phyloP scores from a whole-genome alignment of 2,113 vertebrate species.

The Apaloderma vittatum region DNA sequence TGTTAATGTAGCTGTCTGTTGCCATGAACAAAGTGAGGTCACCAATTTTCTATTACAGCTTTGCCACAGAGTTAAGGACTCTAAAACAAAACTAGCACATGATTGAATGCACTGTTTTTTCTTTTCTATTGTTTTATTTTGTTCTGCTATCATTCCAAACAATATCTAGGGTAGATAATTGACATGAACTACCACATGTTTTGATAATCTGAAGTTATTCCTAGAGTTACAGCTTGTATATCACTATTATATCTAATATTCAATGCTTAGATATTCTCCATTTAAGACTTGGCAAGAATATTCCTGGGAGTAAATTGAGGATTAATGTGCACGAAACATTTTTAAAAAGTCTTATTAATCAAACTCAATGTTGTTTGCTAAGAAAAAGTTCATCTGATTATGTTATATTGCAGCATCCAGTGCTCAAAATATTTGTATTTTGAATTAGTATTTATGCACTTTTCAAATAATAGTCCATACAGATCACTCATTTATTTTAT shows the following conservation, averaged over 20 bases:
- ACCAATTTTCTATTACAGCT: constrained; percentile 18
- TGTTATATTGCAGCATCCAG: neutral
- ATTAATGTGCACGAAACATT: neutral
- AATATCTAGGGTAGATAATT: neutral
- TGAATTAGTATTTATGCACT: neutral
- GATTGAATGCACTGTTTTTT: neutral
- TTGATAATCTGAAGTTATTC: neutral
- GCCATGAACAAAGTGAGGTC: constrained; percentile 70
- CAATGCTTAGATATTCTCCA: neutral
- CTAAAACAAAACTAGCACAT: neutral
- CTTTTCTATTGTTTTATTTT: neutral
- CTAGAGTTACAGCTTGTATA: neutral
- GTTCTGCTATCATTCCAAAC: neutral
- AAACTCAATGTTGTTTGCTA: neutral
- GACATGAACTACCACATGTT: neutral
- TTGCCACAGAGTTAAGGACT: neutral
- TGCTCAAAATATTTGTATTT: neutral
- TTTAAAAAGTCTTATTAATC: neutral
- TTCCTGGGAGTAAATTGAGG: neutral
- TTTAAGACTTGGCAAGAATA: neutral
- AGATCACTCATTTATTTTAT: neutral
- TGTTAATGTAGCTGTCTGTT: constrained; percentile 64
- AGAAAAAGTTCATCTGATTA: neutral
- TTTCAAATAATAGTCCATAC: neutral
- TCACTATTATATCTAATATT: neutral